Evolutionary conservation across 1,140 invertebrate species (phyloP), one percentile per base, ranked within the genome.

Genomic region (Campodea augens): DNA sequence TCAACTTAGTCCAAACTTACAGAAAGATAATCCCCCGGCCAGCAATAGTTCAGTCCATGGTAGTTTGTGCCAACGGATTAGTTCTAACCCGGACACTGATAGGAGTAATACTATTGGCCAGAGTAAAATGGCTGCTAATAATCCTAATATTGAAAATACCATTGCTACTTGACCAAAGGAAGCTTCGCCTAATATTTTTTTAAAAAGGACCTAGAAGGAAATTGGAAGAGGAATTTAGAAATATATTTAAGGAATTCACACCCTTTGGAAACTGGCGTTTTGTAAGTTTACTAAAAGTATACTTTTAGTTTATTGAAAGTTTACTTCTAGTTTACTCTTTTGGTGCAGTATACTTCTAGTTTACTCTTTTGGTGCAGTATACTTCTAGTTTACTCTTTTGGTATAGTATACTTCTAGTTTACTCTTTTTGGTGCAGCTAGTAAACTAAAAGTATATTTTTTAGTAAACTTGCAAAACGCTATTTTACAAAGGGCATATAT

Each of bases 151-250:
- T 0, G 85, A 81, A 61, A 90, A 88, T 59, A 89, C 88, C 42
- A 91, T 62, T 2, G 84, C 80, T 45, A 87, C 76, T 64, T 90
- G 84, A 12, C 83, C 84, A 47, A 82, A 79, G 37, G 75, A 84
- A 36, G 85, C 81, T 53, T 89, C 83, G n/a, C 86, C 86, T 60
- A 91, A 78, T 41, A 89, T 77, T 66, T 88, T 87, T 56, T 85
- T 81, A 62, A 89, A 88, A 49, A 89, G 68, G 43, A 90, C 85
- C 82, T 87, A 55, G 2, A 51, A 50, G 45, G 37, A 45, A 39
- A 43, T 25, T 36, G 23, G 49, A 42, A 46, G n/a, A n/a, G n/a
- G n/a, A n/a, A n/a, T n/a, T n/a, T n/a, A 46, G 41, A 47, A 25
- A n/a, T 21, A 24, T 32, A 15, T n/a, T 46, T n/a, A 41, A 25